Percentiles rank a stretch among this genome's conserved stretches.
These are phyloP conservation scores for Phaonia tiefii DNA, from an alignment of 2,888 invertebrate species.

Conservation along the genomic window DNA sequence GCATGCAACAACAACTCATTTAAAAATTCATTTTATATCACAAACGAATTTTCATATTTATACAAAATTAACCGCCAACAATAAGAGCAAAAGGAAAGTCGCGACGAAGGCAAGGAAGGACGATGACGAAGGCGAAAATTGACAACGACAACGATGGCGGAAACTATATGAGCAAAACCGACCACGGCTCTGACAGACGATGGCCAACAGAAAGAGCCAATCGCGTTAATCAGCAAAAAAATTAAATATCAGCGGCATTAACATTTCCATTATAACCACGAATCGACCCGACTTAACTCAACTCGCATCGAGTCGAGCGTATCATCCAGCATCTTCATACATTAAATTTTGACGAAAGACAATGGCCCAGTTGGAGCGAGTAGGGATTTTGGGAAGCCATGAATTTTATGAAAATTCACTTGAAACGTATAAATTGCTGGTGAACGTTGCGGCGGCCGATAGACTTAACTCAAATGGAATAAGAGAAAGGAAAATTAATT, in stretches of 20 bases:
- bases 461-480: slow-evolving; percentile 46
- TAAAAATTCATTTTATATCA: slow-evolving; percentile 36
- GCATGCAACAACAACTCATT: slow-evolving; percentile 18
- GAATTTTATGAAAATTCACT: slow-evolving; percentile 3
- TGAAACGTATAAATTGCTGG: slow-evolving; percentile 11
- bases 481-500: slow-evolving; percentile 55
- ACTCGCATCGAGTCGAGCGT: no score
- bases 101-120: not conserved
- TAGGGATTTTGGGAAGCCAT: slow-evolving; percentile 18
- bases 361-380: slow-evolving; percentile 19
- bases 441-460: not conserved
- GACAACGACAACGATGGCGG: not conserved
- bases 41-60: slow-evolving; percentile 33
- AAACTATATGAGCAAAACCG: not conserved
- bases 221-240: slow-evolving; percentile 34
- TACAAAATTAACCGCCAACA: not conserved
- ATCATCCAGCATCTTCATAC: not conserved
- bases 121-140: not conserved
- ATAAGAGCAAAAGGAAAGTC: no score
- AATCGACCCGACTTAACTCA: no score
- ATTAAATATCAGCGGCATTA: slow-evolving; percentile 24
- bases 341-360: slow-evolving; percentile 3
- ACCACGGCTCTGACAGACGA: not conserved
- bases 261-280: slow-evolving; percentile 26
- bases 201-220: slow-evolving; percentile 4